phyloP scores from a whole-genome alignment of 1,140 invertebrate species.

The Cylas formicarius region DNA sequence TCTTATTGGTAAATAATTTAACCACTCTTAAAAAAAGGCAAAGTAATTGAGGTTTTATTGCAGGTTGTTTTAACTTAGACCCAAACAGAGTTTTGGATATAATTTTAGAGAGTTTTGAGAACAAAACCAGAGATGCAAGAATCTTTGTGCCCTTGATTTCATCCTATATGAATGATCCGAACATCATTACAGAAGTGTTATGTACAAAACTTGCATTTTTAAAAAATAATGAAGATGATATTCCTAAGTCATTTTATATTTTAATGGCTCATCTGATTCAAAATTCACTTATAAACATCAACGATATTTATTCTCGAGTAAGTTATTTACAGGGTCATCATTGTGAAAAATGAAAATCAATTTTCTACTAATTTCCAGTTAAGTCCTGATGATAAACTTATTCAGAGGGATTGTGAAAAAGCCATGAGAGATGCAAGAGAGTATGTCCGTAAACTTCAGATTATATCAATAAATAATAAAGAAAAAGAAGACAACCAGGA shows the following conservation, averaged over 20 bases:
- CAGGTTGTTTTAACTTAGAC: slow-evolving; percentile 98
- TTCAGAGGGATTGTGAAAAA: slow-evolving; percentile 74
- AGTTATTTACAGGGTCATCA: slow-evolving; percentile 31
- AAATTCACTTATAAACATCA: slow-evolving; percentile 74
- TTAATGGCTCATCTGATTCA: slow-evolving; percentile 86
- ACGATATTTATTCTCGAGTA: slow-evolving; percentile 90
- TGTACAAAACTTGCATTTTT: slow-evolving; percentile 89
- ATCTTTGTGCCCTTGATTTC: slow-evolving; percentile 80
- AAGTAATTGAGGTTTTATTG: slow-evolving; percentile 33
- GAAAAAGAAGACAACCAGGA: slow-evolving; percentile 64
- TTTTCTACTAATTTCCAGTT: slow-evolving; percentile 50
- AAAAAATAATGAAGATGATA: slow-evolving; percentile 53
- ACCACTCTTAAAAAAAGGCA: not conserved
- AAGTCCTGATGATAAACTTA: slow-evolving; percentile 73
- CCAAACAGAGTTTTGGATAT: slow-evolving; percentile 96
- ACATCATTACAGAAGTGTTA: slow-evolving; percentile 86
- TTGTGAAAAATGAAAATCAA: not conserved
- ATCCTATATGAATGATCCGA: slow-evolving; percentile 76
- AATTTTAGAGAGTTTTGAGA: slow-evolving; percentile 94
- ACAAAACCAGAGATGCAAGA: slow-evolving; percentile 62
- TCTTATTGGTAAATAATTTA: slow-evolving; percentile 69
- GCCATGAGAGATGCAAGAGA: slow-evolving; percentile 79
- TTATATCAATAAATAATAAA: slow-evolving; percentile 78
- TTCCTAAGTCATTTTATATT: slow-evolving; percentile 77
- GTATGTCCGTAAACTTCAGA: slow-evolving; percentile 77